phyloP scores from a whole-genome alignment of 1,140 invertebrate species.

The Tyrophagus putrescentiae region DNA sequence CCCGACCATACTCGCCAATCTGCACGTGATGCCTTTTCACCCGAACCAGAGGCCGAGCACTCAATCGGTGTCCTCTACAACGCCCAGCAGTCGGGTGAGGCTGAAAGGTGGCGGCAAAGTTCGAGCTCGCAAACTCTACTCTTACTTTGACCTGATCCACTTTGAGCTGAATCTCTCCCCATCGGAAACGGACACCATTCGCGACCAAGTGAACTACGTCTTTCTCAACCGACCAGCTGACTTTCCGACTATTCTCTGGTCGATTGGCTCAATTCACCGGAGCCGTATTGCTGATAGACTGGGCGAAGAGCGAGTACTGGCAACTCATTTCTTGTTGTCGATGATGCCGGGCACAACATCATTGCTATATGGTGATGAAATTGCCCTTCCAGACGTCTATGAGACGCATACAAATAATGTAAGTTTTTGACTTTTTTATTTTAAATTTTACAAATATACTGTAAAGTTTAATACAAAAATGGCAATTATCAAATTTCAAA shows the following conservation, averaged over 20 bases:
- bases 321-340: conserved; percentile 48
- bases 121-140: conserved; percentile 35
- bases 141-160: conserved; percentile 52
- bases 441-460: too few species aligned
- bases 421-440: too few species aligned
- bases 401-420: conserved; percentile 26
- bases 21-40: conserved; percentile 3
- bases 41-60: not conserved
- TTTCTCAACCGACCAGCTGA: conserved; percentile 15
- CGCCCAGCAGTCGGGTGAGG: not conserved
- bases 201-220: conserved; percentile 19
- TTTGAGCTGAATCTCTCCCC: conserved; percentile 42
- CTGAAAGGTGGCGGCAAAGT: not conserved
- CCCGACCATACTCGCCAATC: not conserved
- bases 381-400: conserved; percentile 34
- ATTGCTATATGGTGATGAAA: conserved; percentile 67
- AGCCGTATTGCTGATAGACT: conserved; percentile 38
- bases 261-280: conserved; percentile 45
- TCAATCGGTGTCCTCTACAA: not conserved
- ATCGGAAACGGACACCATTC: conserved; percentile 10
- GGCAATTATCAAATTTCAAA: too few species aligned
- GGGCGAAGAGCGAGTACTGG: conserved; percentile 43
- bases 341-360: conserved; percentile 60
- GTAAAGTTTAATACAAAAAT: too few species aligned
- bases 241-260: conserved; percentile 46